These are phyloP conservation scores for Nematolebias whitei DNA, from an alignment of 2,113 vertebrate species.

Conservation along the genomic window DNA sequence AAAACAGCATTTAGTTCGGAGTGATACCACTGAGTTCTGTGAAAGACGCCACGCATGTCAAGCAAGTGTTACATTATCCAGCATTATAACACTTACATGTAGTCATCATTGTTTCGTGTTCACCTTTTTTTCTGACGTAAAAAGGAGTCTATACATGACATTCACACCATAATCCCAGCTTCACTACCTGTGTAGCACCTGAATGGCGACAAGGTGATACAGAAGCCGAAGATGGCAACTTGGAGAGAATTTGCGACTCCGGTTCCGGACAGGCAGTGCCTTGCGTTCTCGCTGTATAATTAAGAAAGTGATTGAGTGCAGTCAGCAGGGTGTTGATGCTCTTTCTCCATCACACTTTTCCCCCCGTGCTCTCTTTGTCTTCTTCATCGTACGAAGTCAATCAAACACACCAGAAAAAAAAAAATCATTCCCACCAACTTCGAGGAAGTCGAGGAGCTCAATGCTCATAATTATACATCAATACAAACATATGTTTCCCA, in stretches of 20 bases:
- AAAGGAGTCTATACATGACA: conserved; percentile 5
- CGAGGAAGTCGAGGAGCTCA: conserved; percentile 67
- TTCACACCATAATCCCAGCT: conserved; percentile 46
- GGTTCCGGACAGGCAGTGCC: conserved; percentile 67
- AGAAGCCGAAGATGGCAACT: conserved; percentile 69
- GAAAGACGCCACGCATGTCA: too few relatives aligned
- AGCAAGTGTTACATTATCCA: too few relatives aligned
- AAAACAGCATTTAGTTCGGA: too few relatives aligned
- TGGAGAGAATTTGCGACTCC: conserved; percentile 50
- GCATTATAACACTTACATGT: too few relatives aligned
- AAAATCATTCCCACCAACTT: conserved; percentile 66
- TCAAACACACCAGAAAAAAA: conserved; percentile 26
- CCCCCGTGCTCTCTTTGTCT: conserved; percentile 48
- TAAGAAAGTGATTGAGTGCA: conserved; percentile 70
- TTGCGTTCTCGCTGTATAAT: conserved; percentile 79
- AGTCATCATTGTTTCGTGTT: too few relatives aligned
- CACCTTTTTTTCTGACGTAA: not conserved
- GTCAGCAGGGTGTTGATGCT: conserved; percentile 60
- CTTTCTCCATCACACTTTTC: conserved; percentile 54
- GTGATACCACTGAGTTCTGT: too few relatives aligned
- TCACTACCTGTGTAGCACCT: conserved; percentile 59
- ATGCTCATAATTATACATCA: conserved; percentile 80
- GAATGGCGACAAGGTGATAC: conserved; percentile 39
- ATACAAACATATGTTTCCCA: conserved; percentile 79
- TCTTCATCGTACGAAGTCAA: conserved; percentile 37